Evolutionary conservation across 2,113 vertebrate genomes (phyloP), one percentile per base, ranked within the genome.

Genomic region (Myotis brandtii): DNA sequence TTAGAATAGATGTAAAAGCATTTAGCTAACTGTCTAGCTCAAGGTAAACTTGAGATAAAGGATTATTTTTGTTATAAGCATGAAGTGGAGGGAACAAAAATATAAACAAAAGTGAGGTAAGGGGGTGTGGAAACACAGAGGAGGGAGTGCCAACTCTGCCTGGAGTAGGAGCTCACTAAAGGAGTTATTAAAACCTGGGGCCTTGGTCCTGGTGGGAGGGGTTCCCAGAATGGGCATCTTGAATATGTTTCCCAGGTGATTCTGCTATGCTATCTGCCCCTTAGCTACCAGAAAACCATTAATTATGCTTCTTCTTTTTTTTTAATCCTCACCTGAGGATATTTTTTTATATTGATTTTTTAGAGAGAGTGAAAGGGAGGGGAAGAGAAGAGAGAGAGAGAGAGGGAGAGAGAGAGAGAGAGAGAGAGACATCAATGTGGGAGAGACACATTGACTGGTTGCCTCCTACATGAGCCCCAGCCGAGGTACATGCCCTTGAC

Each of bases 21-120:
- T 66, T 96, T 94, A 88, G 86, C 59, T 69, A 62, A 70, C 56
- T 94, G 56, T 83, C 86, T 59, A 27, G 40, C 54, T 89, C 16
- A 67, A 14, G 50, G 32, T 72, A 30, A 72, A 62, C 69, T 50
- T 8, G 40, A 6, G 25, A 30, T 27, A 86, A 77, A 69, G 56
- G 32, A 37, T 43, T 59, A 73, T 86, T 93, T 91, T 62, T 89
- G 48, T 85, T 64, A 30, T 25, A 75, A 70, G n/a, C 25, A 62
- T 16, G 34, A 83, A 25, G 67, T 64, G 4, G 17, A 82, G 10
- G 52, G 18, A 25, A 80, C 8, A 30, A 59, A 52, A 43, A 76
- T 50, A 20, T n/a, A 72, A 75, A 93, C 37, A 73, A 23, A 93
- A 88, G 62, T 54, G 67, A 89, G 70, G 17, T 48, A 32, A 86